Conservation (phyloP, 2,797 vertebrate genomes). For the Mus spretus region DNA sequence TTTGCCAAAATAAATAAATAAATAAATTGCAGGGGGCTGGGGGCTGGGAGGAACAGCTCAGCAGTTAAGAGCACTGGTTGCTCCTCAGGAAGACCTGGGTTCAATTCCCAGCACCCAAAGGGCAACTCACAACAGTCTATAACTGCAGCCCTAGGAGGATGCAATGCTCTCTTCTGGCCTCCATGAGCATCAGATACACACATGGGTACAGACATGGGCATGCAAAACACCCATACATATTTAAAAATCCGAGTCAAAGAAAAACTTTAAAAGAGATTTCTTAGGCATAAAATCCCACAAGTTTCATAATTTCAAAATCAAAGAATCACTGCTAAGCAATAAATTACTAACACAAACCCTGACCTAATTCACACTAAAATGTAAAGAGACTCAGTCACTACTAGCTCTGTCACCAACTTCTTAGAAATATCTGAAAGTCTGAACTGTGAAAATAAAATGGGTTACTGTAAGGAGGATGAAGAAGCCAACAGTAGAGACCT, state of each 20-base stretch:
- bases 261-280: slow-evolving; percentile 27
- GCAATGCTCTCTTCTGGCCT: background rate
- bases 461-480: background rate
- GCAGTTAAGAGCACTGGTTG: background rate
- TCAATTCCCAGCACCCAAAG: background rate
- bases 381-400: slow-evolving; percentile 56
- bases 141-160: too few species aligned
- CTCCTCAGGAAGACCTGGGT: background rate
- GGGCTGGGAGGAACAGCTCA: background rate
- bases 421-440: slow-evolving; percentile 39
- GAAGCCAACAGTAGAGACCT: background rate
- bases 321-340: slow-evolving; percentile 10
- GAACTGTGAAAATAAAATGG: slow-evolving; percentile 31
- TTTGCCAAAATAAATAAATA: slow-evolving; percentile 50
- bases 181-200: background rate
- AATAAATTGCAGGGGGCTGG: background rate
- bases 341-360: slow-evolving; percentile 46
- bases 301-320: slow-evolving; percentile 14
- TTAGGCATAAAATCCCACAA: slow-evolving; percentile 16
- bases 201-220: background rate
- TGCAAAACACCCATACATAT: background rate
- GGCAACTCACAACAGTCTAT: background rate
- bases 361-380: slow-evolving; percentile 11
- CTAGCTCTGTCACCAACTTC: slow-evolving; percentile 16
- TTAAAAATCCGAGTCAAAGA: background rate